Conservation (phyloP, 2,797 vertebrate species). For the Danio choprae region DNA sequence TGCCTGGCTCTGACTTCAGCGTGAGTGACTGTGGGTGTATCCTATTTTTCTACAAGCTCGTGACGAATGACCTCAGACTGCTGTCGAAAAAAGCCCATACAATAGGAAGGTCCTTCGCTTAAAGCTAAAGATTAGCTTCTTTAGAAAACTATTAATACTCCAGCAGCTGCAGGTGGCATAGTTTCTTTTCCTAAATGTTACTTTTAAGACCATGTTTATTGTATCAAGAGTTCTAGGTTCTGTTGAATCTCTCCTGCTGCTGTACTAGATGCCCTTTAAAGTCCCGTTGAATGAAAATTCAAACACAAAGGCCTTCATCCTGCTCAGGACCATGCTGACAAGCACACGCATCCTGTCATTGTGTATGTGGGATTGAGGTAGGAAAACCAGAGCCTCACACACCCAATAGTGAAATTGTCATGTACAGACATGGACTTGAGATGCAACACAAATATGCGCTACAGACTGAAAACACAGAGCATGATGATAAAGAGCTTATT, state of each 20-base stretch:
- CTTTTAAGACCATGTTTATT: constrained; percentile 10
- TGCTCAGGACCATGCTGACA: constrained; percentile 38
- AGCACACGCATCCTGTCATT: constrained; percentile 62
- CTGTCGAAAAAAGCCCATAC: neutral
- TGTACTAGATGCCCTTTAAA: constrained; percentile 53
- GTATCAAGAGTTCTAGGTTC: neutral
- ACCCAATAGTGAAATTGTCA: neutral
- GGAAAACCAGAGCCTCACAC: constrained; percentile 42
- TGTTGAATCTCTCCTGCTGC: constrained; percentile 17
- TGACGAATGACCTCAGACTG: constrained; percentile 29
- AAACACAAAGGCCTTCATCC: constrained; percentile 55
- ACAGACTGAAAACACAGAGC: too few relatives aligned
- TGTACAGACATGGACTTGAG: constrained; percentile 7
- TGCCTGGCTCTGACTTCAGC: constrained; percentile 61
- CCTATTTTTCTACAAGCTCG: constrained; percentile 11
- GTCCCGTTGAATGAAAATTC: constrained; percentile 20
- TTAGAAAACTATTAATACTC: constrained; percentile 17
- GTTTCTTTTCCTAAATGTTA: neutral
- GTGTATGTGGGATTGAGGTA: constrained; percentile 40
- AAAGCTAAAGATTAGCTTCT: constrained; percentile 6
- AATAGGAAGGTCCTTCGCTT: neutral
- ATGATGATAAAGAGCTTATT: too few relatives aligned
- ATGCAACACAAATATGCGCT: neutral
- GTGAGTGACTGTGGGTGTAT: constrained; percentile 49
- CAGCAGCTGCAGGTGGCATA: neutral